Percentiles rank a stretch among this genome's conserved stretches.
These are phyloP conservation scores for Drosophila rellima DNA, from an alignment of 2,888 invertebrate genomes.

Conservation along the genomic window DNA sequence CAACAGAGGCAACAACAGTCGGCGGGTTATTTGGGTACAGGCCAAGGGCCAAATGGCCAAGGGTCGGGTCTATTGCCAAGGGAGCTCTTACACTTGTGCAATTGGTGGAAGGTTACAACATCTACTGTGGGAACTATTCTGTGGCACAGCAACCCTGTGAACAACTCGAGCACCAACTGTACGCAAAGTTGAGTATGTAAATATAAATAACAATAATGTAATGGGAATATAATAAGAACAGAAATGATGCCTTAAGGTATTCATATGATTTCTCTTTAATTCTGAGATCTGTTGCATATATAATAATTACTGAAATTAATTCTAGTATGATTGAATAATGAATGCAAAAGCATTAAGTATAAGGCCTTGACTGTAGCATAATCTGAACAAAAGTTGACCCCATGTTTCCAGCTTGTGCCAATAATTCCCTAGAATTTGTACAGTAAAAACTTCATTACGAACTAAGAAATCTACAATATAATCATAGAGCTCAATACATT, in stretches of 20 bases:
- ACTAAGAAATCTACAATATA: too few species aligned
- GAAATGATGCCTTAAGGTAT: not conserved
- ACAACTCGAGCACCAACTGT: conserved; percentile 16
- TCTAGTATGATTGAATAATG: too few species aligned
- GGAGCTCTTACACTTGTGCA: conserved; percentile 78
- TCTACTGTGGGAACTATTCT: conserved; percentile 65
- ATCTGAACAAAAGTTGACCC: not conserved
- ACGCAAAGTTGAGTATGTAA: not conserved
- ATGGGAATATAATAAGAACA: not conserved
- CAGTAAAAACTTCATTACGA: not conserved
- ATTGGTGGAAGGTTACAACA: conserved; percentile 38
- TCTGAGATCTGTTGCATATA: not conserved
- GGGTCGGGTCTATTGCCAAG: conserved; percentile 64
- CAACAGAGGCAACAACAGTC: conserved; percentile 36
- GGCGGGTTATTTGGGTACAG: conserved; percentile 11
- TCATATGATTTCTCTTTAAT: not conserved
- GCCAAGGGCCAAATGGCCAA: conserved; percentile 30
- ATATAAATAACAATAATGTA: conserved; percentile 5
- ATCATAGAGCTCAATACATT: not conserved
- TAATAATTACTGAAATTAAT: too few species aligned
- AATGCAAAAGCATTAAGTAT: too few species aligned
- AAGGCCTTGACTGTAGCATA: not conserved
- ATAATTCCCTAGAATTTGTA: not conserved
- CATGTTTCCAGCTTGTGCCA: not conserved
- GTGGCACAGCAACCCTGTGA: conserved; percentile 55